Evolutionary conservation across 2,113 vertebrate species (phyloP), one percentile per base, ranked within the genome.

Genomic region (Malaclemys terrapin): DNA sequence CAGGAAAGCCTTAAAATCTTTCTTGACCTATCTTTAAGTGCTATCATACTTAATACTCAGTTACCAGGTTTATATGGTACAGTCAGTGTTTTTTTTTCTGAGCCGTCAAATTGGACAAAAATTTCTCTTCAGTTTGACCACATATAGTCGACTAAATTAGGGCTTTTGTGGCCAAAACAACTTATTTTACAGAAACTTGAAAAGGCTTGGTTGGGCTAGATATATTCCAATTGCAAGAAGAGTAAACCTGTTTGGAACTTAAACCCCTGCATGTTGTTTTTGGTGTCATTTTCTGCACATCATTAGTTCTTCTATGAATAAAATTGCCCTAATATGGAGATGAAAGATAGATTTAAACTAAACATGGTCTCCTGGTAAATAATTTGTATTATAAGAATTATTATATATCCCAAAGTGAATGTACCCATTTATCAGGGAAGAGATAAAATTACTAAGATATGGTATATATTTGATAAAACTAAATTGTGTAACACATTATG

Each of bases 171-270:
- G 80, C 50, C 57, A 89, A 85, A 12, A n/a, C 0, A 72, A 3
- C 50, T 3, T 84, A 20, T 86, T 89, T 75, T 78, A 65, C 1
- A 83, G 25, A 87, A 96, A 89, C 19, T 49, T 13, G 5, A 24
- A 50, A 50, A 56, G 24, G 3, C 0, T 24, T 9, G 65, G 84
- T 78, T 82, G 49, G 0, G 14, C 1, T 35, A 75, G 2, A 89
- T 45, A 45, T 22, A 45, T 45, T 20, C 2, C 2, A 19, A 29
- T 1, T 25, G 22, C 2, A 0, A 3, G 3, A 0, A 76, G 24
- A 42, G n/a, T 12, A 76, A 24, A 45, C 72, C 1, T 5, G 38
- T 22, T 19, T 1, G 8, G 38, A 4, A 24, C 24, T 6, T 17
- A 79, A 35, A 3, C 13, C 8, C 38, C 35, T 75, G 17, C 2